These are phyloP conservation scores for Etheostoma cragini DNA, from an alignment of 2,113 vertebrate species.

Conservation along the genomic window DNA sequence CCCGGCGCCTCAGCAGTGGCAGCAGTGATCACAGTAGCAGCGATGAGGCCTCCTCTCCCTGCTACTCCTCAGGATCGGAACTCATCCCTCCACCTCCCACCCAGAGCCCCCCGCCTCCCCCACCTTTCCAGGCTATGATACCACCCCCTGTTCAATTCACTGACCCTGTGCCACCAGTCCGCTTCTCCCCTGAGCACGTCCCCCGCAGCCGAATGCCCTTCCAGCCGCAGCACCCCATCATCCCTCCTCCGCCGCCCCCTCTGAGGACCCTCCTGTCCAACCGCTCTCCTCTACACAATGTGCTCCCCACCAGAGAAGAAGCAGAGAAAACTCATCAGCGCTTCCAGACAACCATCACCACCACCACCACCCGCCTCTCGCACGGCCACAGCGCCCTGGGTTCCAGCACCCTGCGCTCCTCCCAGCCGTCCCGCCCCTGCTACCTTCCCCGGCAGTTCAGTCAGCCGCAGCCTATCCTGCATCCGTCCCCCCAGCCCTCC, in stretches of 20 bases:
- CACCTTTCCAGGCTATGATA: slow-evolving; percentile 82
- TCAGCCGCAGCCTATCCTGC: slow-evolving; percentile 69
- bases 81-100: slow-evolving; percentile 90
- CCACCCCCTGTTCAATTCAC: slow-evolving; percentile 89
- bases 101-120: slow-evolving; percentile 87
- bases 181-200: slow-evolving; percentile 78
- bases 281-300: slow-evolving; percentile 74
- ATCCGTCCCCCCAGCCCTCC: slow-evolving; percentile 71
- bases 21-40: slow-evolving; percentile 94
- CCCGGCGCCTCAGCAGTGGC: slow-evolving; percentile 88
- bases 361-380: slow-evolving; percentile 27
- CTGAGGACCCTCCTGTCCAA: slow-evolving; percentile 72
- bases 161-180: slow-evolving; percentile 81
- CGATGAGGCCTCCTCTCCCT: slow-evolving; percentile 92
- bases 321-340: slow-evolving; percentile 48
- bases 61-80: slow-evolving; percentile 93
- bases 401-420: slow-evolving; percentile 58
- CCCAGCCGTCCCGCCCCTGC: slow-evolving; percentile 64
- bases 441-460: slow-evolving; percentile 83
- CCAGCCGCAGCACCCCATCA: slow-evolving; percentile 85
- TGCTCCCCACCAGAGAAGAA: slow-evolving; percentile 65
- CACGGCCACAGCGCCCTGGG: slow-evolving; percentile 56
- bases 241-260: slow-evolving; percentile 84
- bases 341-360: slow-evolving; percentile 44
- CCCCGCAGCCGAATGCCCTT: slow-evolving; percentile 84